Percentiles rank a stretch among this genome's conserved stretches.
Conservation (phyloP, 2,797 vertebrate genomes). For the Odontamblyopus lacepedii region DNA sequence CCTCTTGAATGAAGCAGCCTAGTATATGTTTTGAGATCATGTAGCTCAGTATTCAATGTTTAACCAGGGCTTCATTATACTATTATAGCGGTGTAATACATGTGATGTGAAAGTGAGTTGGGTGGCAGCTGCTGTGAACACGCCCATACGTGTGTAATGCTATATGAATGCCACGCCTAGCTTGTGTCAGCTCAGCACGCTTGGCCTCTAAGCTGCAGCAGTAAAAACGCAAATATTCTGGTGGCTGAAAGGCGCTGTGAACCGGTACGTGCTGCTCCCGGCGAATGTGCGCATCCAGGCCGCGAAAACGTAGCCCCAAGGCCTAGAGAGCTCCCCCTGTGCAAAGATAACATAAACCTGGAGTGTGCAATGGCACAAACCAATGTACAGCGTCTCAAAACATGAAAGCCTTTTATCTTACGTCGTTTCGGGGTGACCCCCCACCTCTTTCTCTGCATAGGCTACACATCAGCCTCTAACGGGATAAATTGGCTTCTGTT, state of each 20-base stretch:
- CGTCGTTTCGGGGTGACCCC: constrained; percentile 13
- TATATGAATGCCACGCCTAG: constrained; percentile 63
- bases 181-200: constrained; percentile 49
- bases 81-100: neutral
- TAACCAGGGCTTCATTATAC: neutral
- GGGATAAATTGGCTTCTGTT: constrained; percentile 44
- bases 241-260: constrained; percentile 40
- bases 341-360: neutral
- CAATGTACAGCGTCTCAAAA: neutral
- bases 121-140: constrained; percentile 40
- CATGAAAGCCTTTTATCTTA: constrained; percentile 19
- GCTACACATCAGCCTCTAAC: constrained; percentile 35
- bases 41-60: rapidly evolving
- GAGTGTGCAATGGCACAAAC: neutral
- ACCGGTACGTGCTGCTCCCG: constrained; percentile 40
- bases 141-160: constrained; percentile 51
- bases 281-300: constrained; percentile 49
- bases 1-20: neutral
- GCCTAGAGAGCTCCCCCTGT: constrained; percentile 33
- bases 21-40: neutral
- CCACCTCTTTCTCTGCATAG: constrained; percentile 36
- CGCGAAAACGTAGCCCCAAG: constrained; percentile 19
- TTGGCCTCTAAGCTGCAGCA: constrained; percentile 47
- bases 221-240: constrained; percentile 12
- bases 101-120: constrained; percentile 8